Conservation (phyloP, 2,797 vertebrate species). For the Betta splendens region DNA sequence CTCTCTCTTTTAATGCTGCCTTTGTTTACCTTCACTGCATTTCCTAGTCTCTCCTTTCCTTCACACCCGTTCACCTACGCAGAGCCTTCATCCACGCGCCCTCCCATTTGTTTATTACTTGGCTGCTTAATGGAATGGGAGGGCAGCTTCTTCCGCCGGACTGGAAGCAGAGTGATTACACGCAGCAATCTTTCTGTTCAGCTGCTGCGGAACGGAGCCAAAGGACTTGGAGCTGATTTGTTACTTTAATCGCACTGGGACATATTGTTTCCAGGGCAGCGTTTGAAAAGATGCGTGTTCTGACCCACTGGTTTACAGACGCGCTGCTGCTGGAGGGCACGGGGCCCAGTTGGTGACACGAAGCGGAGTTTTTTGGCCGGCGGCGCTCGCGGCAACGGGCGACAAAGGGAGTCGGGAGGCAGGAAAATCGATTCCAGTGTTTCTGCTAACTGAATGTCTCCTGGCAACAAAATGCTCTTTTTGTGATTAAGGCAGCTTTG, state of each 20-base stretch:
- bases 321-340: slow-evolving; percentile 54
- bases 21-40: neutral
- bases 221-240: slow-evolving; percentile 42
- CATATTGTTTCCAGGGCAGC: slow-evolving; percentile 57
- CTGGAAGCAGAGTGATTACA: slow-evolving; percentile 42
- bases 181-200: slow-evolving; percentile 24
- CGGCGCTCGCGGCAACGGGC: slow-evolving; percentile 49
- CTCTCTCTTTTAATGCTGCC: slow-evolving; percentile 1
- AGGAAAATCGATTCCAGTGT: slow-evolving; percentile 52
- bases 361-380: slow-evolving; percentile 43
- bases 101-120: slow-evolving; percentile 57
- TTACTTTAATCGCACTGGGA: slow-evolving; percentile 58
- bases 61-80: neutral
- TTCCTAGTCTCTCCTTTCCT: neutral
- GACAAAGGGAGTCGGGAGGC: slow-evolving; percentile 53
- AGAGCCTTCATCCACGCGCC: slow-evolving; percentile 11
- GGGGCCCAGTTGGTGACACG: slow-evolving; percentile 43
- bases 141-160: slow-evolving; percentile 23
- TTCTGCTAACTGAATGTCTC: slow-evolving; percentile 58
- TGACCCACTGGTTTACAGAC: slow-evolving; percentile 28
- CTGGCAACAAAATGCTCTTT: slow-evolving; percentile 58
- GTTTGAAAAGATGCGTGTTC: slow-evolving; percentile 46
- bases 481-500: slow-evolving; percentile 60
- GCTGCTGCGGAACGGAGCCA: slow-evolving; percentile 21
- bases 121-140: slow-evolving; percentile 39